Evolutionary conservation across 2,888 invertebrate genomes (phyloP).

Genomic region (Lochmaea crataegi): DNA sequence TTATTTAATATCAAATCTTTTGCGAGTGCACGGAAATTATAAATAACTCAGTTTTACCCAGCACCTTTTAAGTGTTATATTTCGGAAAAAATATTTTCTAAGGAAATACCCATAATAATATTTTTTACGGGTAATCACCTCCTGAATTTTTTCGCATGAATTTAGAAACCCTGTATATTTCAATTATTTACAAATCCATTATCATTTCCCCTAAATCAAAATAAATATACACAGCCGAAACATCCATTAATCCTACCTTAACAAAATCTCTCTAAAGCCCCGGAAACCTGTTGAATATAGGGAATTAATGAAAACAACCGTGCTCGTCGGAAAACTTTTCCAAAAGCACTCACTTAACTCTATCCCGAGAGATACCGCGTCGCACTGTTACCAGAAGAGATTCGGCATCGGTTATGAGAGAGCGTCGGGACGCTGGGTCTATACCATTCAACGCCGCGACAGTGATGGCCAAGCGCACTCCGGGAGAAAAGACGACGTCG

Average conservation of each 20-base stretch:
- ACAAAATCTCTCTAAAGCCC: background rate
- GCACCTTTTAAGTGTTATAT: too few relatives aligned
- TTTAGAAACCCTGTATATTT: too few relatives aligned
- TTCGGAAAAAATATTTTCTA: too few relatives aligned
- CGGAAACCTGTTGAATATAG: constrained; percentile 13
- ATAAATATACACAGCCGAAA: background rate
- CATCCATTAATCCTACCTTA: constrained; percentile 15
- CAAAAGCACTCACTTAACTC: constrained; percentile 1
- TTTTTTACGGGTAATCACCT: too few relatives aligned
- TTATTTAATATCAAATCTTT: too few relatives aligned
- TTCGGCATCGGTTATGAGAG: constrained; percentile 3
- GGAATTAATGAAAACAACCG: background rate
- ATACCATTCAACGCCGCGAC: constrained; percentile 2
- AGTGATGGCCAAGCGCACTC: constrained; percentile 16
- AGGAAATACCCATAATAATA: too few relatives aligned
- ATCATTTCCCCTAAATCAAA: background rate
- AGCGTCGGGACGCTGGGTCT: constrained; percentile 4
- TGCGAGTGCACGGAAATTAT: too few relatives aligned
- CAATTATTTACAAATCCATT: too few relatives aligned
- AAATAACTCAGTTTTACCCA: too few relatives aligned
- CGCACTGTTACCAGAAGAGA: constrained; percentile 11
- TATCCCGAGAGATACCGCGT: constrained; percentile 3
- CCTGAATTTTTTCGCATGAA: too few relatives aligned
- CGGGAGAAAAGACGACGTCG: constrained; percentile 10
- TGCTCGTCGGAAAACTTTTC: background rate